Evolutionary conservation across 2,888 invertebrate genomes (phyloP), one percentile per base, ranked within the genome.

Genomic region (Athripsodes cinereus): DNA sequence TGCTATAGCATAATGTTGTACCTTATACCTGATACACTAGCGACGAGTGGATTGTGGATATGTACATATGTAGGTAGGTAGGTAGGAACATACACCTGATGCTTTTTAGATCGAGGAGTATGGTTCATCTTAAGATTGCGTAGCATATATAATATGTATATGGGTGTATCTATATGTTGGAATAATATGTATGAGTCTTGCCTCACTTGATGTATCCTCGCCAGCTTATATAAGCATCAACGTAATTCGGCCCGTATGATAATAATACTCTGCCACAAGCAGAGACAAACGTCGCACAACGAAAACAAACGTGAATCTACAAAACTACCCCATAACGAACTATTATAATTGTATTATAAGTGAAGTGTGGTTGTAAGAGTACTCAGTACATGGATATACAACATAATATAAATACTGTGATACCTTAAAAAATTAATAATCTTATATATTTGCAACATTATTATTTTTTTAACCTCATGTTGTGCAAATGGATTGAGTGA

Each of bases 221-320:
- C 18, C 56, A 56, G 44, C 56, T 56, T 56, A 56, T 56, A 56
- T 56, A 56, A 56, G 56, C 51, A 44, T 44, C 46, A 18, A 48
- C 51, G 22, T 26, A 40, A 50, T 46, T 46, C 44, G 56, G 50
- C 46, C 46, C 46, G 56, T 35, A 51, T 40, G 51, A 56, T 52
- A 50, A 56, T 52, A 50, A 35, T 50, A 56, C 56, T 56, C 46
- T 51, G 51, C 52, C 20, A 18, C n/a, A 52, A 18, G 56, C 51
- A 44, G 56, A 51, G 56, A 52, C 21, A 31, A 19, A n/a, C 11
- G 22, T 47, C 19, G 2, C 40, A 5, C 5, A 3, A 40, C 40
- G 16, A 40, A 2, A 35, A 35, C n/a, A 11, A 44, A n/a, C n/a
- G 21, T 18, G 40, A 40, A 40, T 13, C 16, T 8, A 13, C 16